phyloP scores from a whole-genome alignment of 2,888 invertebrate genomes.

The Lasioglossum vierecki region DNA sequence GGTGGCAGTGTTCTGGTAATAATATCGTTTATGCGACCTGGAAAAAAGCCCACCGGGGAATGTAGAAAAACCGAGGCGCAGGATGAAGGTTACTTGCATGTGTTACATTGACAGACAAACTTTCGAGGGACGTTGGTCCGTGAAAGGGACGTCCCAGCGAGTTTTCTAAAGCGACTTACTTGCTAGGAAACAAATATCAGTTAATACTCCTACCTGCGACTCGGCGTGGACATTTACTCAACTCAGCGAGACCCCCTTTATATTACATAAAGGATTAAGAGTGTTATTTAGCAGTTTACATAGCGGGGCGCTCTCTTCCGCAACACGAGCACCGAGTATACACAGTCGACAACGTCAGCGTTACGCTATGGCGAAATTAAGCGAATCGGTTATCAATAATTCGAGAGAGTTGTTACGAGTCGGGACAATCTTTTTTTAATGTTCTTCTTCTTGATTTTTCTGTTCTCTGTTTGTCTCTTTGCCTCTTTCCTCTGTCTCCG shows the following conservation, averaged over 20 bases:
- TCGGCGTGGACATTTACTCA: conserved; percentile 63
- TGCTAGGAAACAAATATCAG: conserved; percentile 67
- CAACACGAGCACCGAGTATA: conserved; percentile 51
- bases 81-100: conserved; percentile 47
- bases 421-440: background rate
- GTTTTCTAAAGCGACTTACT: conserved; percentile 55
- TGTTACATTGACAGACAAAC: conserved; percentile 47
- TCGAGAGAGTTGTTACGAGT: background rate
- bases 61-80: conserved; percentile 40
- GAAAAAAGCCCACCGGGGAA: conserved; percentile 75
- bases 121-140: conserved; percentile 59
- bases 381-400: conserved; percentile 42
- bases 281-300: conserved; percentile 60
- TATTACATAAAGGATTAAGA: conserved; percentile 63
- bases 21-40: conserved; percentile 89
- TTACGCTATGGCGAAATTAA: conserved; percentile 56
- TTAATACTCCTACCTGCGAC: conserved; percentile 68
- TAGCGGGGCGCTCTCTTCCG: conserved; percentile 53
- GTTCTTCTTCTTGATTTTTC: too few species aligned
- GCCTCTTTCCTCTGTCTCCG: background rate
- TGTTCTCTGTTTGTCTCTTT: background rate
- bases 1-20: conserved; percentile 87
- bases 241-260: conserved; percentile 66
- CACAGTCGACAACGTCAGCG: conserved; percentile 50
- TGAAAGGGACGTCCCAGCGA: conserved; percentile 55